phyloP scores from a whole-genome alignment of 2,888 invertebrate genomes.

The Mellilla xanthometata region DNA sequence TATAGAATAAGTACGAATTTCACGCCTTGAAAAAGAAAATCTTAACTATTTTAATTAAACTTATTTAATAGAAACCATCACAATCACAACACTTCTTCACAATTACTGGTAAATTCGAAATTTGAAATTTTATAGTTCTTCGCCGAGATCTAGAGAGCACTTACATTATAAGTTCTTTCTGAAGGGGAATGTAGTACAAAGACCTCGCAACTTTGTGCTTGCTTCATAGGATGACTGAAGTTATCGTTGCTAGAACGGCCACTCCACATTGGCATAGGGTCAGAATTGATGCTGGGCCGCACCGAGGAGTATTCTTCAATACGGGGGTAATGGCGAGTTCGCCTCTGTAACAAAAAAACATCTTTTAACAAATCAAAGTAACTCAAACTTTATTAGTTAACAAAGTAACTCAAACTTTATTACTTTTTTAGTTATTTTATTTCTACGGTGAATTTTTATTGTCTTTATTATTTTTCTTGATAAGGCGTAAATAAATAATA shows the following conservation, averaged over 20 bases:
- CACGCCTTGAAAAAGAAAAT: too few species aligned
- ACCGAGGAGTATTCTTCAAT: slow-evolving; percentile 53
- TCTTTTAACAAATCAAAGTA: too few species aligned
- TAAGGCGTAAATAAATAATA: too few species aligned
- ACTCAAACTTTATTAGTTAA: too few species aligned
- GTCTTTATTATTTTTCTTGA: too few species aligned
- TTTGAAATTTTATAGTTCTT: neutral
- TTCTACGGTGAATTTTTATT: too few species aligned
- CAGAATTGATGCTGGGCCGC: slow-evolving; percentile 53
- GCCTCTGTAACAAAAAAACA: slow-evolving; percentile 34
- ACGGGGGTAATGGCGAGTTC: slow-evolving; percentile 42
- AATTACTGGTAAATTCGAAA: neutral
- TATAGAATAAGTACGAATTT: too few species aligned
- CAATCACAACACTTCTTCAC: slow-evolving; percentile 4
- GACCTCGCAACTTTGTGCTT: slow-evolving; percentile 56
- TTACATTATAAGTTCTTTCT: slow-evolving; percentile 30
- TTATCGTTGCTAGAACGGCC: slow-evolving; percentile 43
- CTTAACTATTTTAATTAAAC: too few species aligned
- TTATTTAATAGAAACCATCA: neutral
- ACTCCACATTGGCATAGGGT: slow-evolving; percentile 53
- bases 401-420: too few species aligned
- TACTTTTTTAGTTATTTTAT: too few species aligned
- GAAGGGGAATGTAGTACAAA: slow-evolving; percentile 51
- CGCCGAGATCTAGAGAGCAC: slow-evolving; percentile 6
- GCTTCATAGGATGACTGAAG: slow-evolving; percentile 30